Base-by-base conservation (phyloP, 2,113 vertebrate genomes). In the Onychorhynchus coronatus region DNA sequence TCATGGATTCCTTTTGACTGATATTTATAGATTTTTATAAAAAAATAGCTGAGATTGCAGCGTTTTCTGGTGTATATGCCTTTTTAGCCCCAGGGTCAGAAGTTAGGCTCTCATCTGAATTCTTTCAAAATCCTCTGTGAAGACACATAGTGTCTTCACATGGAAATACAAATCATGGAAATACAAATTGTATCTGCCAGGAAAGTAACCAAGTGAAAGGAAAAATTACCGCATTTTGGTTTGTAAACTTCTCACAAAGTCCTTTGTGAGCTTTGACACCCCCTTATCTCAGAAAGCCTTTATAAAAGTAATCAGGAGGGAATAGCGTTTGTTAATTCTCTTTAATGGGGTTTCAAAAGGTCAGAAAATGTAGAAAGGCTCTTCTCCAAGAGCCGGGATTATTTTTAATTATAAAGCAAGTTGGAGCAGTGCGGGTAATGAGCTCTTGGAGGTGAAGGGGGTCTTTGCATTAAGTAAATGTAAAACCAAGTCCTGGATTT, bases 11-110 rank as follows among this genome's bases (percentile, higher is more conserved):
- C 72, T 95, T 97, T 96, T 35, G 77, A 83, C 88, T 85, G 80
- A 14, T 96, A 94, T 90, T 97, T 97, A 96, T 94, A 95, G 95
- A 63, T 63, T 95, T 96, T 87, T 58, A 85, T 78, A 61, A 79
- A 94, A 93, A 96, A 95, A 77, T 47, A 84, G 93, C 84, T 76
- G 83, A 83, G 67, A 83, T 89, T 85, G 95, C 44, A 55, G 72
- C 41, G 10, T 95, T 96, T 91, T 85, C 68, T 91, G 53, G 35
- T 39, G 22, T 77, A 30, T 5, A 42, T 1, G 23, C 49, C 58
- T 80, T 50, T 65, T 91, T 88, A 90, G 88, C 75, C 70, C 63
- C 73, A 72, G 94, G 91, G 92, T 88, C 76, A 65, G 11, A 5
- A 91, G 71, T 85, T 76, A 80, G 79, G 62, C 20, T 62, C 33